Conservation (phyloP, 2,888 invertebrate genomes). For the Drosophila fungiperda region DNA sequence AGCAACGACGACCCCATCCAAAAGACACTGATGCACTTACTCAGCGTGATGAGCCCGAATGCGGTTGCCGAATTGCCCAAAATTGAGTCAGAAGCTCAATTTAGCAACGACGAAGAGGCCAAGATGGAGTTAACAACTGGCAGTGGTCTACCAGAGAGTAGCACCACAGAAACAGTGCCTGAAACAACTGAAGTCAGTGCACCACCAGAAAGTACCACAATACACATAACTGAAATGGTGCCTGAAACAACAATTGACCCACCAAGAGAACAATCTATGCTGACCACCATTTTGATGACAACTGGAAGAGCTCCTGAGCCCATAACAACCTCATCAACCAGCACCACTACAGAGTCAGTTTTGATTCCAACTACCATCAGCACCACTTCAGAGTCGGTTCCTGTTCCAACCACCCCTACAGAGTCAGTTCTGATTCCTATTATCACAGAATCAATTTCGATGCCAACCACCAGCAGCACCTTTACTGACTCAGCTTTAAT, state of each 20-base stretch:
- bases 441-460: conserved; percentile 19
- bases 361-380: conserved; percentile 18
- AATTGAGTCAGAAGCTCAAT: background rate
- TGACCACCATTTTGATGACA: background rate
- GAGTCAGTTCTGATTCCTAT: conserved; percentile 19
- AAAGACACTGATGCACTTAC: conserved; percentile 5
- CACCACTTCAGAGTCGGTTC: conserved; percentile 27
- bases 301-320: background rate
- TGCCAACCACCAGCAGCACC: conserved; percentile 16
- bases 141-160: background rate
- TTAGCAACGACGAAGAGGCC: background rate
- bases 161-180: conserved; percentile 7
- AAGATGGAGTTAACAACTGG: background rate
- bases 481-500: conserved; percentile 22
- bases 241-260: conserved; percentile 21
- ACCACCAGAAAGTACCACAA: background rate
- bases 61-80: conserved; percentile 1
- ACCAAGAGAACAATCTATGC: conserved; percentile 11
- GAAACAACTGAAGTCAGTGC: background rate
- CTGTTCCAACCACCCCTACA: conserved; percentile 18
- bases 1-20: background rate
- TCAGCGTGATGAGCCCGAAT: conserved; percentile 15
- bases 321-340: background rate
- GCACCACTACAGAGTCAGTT: conserved; percentile 29
- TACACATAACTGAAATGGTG: background rate